A percentile compares a stretch with the other conserved stretches of the same genome.
Conservation (phyloP, 2,888 invertebrate genomes). For the Cabera pusaria region DNA sequence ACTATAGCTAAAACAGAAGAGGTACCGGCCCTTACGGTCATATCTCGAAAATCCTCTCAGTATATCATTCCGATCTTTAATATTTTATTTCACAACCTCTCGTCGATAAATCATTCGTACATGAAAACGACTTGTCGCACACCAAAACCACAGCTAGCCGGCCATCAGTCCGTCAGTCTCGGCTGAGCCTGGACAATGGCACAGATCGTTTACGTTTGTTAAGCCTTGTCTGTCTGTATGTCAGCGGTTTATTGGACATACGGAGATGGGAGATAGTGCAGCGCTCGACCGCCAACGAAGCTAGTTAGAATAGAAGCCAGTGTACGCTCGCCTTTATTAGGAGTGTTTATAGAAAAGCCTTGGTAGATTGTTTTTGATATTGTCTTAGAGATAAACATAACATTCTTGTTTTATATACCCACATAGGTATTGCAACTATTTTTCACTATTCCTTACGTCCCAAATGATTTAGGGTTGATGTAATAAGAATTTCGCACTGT, state of each 20-base stretch:
- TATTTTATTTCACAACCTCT: background rate
- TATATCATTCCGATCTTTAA: too few relatives aligned
- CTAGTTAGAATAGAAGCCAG: slow-evolving; percentile 45
- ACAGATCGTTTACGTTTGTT: slow-evolving; percentile 68
- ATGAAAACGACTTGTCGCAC: slow-evolving; percentile 17
- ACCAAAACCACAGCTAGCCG: slow-evolving; percentile 24
- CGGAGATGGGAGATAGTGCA: slow-evolving; percentile 66
- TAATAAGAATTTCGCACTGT: too few relatives aligned
- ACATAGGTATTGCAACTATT: too few relatives aligned
- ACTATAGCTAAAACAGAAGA: too few relatives aligned
- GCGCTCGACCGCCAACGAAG: slow-evolving; percentile 63
- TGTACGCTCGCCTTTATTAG: slow-evolving; percentile 12
- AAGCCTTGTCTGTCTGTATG: slow-evolving; percentile 63
- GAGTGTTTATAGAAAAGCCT: background rate
- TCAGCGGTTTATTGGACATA: slow-evolving; percentile 68
- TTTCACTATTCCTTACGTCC: too few relatives aligned
- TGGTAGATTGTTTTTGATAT: too few relatives aligned
- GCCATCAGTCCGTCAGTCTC: slow-evolving; percentile 32
- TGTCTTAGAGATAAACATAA: too few relatives aligned
- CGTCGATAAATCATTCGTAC: background rate
- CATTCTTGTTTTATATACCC: too few relatives aligned
- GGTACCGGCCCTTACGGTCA: too few relatives aligned
- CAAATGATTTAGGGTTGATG: too few relatives aligned
- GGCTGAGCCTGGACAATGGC: slow-evolving; percentile 56
- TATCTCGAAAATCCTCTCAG: too few relatives aligned